Evolutionary conservation across 2,113 vertebrate genomes (phyloP).

Genomic region (Mobula birostris): DNA sequence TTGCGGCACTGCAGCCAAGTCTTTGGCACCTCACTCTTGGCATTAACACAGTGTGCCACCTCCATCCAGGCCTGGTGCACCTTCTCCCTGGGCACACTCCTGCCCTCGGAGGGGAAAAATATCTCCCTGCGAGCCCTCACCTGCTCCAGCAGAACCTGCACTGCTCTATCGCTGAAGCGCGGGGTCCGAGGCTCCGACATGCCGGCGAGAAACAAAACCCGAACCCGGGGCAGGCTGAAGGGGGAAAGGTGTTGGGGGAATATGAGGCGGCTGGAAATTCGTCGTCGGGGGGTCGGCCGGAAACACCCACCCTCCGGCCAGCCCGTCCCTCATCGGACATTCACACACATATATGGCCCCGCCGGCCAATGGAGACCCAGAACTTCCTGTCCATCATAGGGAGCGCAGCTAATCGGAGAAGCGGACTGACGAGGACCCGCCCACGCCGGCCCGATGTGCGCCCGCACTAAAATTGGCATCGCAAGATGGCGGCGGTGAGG

Average conservation of each 20-base stretch:
- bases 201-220: not conserved
- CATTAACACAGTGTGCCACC: not conserved
- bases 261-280: not conserved
- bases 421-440: too few species aligned
- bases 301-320: too few species aligned
- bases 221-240: not conserved
- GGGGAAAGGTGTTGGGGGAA: not conserved
- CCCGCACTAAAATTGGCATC: too few species aligned
- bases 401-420: too few species aligned
- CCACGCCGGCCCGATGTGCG: too few species aligned
- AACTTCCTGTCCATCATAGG: too few species aligned
- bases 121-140: not conserved
- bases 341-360: too few species aligned
- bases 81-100: not conserved
- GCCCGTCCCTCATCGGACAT: too few species aligned
- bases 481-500: too few species aligned
- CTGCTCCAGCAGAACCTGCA: not conserved
- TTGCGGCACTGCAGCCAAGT: constrained; percentile 13
- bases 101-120: not conserved
- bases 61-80: constrained; percentile 28
- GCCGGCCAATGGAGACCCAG: too few species aligned
- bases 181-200: not conserved
- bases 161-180: not conserved
- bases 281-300: too few species aligned
- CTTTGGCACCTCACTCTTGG: not conserved